Conservation (phyloP, 2,888 invertebrate species). For the Graphium colonna region DNA sequence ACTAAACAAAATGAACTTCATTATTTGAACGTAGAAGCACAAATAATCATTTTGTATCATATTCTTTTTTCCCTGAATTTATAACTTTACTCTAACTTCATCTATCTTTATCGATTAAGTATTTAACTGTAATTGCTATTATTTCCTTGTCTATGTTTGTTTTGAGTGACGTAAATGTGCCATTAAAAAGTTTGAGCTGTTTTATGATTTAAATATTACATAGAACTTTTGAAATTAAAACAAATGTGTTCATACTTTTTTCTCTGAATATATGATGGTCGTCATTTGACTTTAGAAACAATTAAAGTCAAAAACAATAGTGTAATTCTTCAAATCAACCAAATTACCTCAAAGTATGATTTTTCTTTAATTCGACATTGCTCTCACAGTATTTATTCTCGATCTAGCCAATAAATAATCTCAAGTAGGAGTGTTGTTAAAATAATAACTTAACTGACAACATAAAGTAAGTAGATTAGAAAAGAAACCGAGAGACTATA, state of each 20-base stretch:
- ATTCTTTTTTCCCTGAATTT: background rate
- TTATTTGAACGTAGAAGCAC: conserved; percentile 1
- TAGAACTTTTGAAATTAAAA: too few species aligned
- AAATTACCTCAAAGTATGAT: background rate
- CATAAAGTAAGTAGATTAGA: conserved; percentile 30
- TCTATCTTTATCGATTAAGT: too few species aligned
- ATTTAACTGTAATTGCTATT: too few species aligned
- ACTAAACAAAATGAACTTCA: background rate
- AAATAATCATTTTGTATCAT: conserved; percentile 2
- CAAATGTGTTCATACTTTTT: too few species aligned
- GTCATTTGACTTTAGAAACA: too few species aligned
- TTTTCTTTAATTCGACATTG: background rate
- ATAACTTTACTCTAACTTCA: background rate
- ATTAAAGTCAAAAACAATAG: too few species aligned
- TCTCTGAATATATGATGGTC: too few species aligned
- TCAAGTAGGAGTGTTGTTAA: background rate
- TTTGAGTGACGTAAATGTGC: too few species aligned
- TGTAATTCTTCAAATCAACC: background rate
- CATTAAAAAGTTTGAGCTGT: too few species aligned
- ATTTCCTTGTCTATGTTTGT: too few species aligned
- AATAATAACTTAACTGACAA: conserved; percentile 4
- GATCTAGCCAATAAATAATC: background rate
- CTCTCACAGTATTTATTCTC: conserved; percentile 3
- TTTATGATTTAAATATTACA: too few species aligned
- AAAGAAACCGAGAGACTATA: conserved; percentile 48